Base-by-base conservation (phyloP, 2,797 vertebrate species). In the Pitangus sulphuratus region DNA sequence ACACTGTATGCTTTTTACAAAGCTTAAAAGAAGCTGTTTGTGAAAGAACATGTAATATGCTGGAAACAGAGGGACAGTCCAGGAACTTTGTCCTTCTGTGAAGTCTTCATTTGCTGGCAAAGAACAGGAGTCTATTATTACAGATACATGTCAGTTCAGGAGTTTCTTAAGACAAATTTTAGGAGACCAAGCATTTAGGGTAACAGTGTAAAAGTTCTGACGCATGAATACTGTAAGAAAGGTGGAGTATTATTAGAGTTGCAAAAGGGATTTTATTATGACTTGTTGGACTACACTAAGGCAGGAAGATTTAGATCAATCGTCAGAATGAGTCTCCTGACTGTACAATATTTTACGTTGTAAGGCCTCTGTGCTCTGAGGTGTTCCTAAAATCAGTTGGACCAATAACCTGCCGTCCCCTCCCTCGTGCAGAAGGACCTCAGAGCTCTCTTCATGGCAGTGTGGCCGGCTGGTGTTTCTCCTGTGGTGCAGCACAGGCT, bases 191-290 rank as follows among this genome's bases (percentile, higher is more conserved):
- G 31, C 35, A 56, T 53, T 53, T 77, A 25, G 69, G 88, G 66
- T 81, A 88, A 84, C 16, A 64, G 15, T 25, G 66, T 18, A 70
- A 81, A 81, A 90, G 57, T 75, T 93, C 22, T 86, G 60, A 37
- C 15, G 8, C 8, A 4, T 37, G 19, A 92, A 54, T 31, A 39
- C 21, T 81, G 4, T 61, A 72, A 93, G 64, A 69, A 66, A 54
- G 20, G n/a, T 6, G 1, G 30, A 53, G 24, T 42, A 64, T 51
- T 68, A 14, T 51, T 78, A 61, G 33, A 47, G 53, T 20, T 60
- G 53, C 53, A 86, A 76, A 92, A 18, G 35, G 21, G 14, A 61
- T 87, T 94, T 84, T 84, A 30, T 24, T 76, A 0, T 64, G 50
- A 72, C 10, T 75, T 71, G 16, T 17, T 72, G 76, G 39, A 37